phyloP scores from a whole-genome alignment of 2,888 invertebrate genomes.

The Apeira syringaria region DNA sequence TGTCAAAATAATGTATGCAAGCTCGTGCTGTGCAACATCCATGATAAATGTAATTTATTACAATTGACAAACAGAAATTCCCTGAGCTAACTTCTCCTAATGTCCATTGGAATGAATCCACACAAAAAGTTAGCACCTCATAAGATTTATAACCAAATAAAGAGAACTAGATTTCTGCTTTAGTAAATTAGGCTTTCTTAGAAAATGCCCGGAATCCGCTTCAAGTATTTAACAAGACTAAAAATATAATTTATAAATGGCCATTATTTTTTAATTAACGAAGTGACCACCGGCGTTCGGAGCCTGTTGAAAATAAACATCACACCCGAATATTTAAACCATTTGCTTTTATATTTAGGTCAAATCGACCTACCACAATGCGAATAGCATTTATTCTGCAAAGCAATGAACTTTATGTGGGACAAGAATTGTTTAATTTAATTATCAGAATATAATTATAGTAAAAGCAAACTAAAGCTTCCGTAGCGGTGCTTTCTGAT shows the following conservation, averaged over 20 bases:
- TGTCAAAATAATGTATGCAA: no score
- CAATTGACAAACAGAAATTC: no score
- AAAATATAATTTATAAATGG: slow-evolving; percentile 23
- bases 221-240: slow-evolving; percentile 24
- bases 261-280: slow-evolving; percentile 31
- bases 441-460: background rate
- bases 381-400: slow-evolving; percentile 5
- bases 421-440: slow-evolving; percentile 3
- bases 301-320: slow-evolving; percentile 13
- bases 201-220: slow-evolving; percentile 34
- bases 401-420: slow-evolving; percentile 6
- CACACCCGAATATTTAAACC: slow-evolving; percentile 2
- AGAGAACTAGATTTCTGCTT: slow-evolving; percentile 37
- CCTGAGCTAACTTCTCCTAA: background rate
- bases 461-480: no score
- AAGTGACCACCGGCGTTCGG: slow-evolving; percentile 30
- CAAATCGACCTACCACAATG: slow-evolving; percentile 21
- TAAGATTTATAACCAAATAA: slow-evolving; percentile 44
- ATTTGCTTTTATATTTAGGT: slow-evolving; percentile 14
- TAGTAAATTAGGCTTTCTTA: slow-evolving; percentile 37
- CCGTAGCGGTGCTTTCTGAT: no score
- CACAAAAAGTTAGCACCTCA: slow-evolving; percentile 26
- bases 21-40: no score
- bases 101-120: background rate
- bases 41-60: no score